Base-by-base conservation (phyloP, 30 jellyfish, hydroid and myxozoan genomes). In the Pelagia noctiluca region DNA sequence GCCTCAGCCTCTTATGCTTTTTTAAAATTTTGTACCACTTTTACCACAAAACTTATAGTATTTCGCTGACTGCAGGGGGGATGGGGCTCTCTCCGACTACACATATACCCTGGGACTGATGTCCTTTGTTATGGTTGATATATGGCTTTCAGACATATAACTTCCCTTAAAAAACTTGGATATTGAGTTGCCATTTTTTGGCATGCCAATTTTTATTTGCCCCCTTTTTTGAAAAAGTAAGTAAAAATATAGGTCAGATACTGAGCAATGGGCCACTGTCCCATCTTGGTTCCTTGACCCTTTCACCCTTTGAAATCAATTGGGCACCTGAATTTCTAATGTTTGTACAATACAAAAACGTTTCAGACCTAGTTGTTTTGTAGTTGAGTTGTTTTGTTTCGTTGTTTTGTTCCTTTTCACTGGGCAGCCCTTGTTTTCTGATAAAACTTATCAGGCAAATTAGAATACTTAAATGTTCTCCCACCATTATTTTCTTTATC, bases 191-290 rank as follows among this genome's bases (percentile, higher is more conserved):
- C n/a, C n/a, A n/a, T n/a, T n/a, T n/a, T n/a, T n/a, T n/a, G n/a
- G n/a, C n/a, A n/a, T n/a, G n/a, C n/a, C n/a, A n/a, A n/a, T n/a
- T n/a, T n/a, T n/a, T n/a, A n/a, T n/a, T n/a, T n/a, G n/a, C n/a
- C n/a, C n/a, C n/a, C n/a, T n/a, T n/a, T 42, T 42, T 16, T 16
- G 57, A 42, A 42, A 42, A 42, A 42, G 57, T 42, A 42, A 16
- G 57, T 42, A 42, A 42, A 42, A 42, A n/a, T n/a, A 42, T 42
- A 42, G 57, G 57, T 42, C 57, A 42, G 57, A 42, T 42, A 42
- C 57, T 42, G 57, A 42, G 57, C 57, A 16, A 42, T 42, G 57
- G 57, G 57, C 57, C 8, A 42, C 57, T 42, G 57, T 42, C 57
- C 16, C 57, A 42, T 8, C 57, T 42, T 42, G 57, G 57, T 42